Evolutionary conservation across 1,140 invertebrate genomes (phyloP).

Genomic region (Drosophila albomicans): DNA sequence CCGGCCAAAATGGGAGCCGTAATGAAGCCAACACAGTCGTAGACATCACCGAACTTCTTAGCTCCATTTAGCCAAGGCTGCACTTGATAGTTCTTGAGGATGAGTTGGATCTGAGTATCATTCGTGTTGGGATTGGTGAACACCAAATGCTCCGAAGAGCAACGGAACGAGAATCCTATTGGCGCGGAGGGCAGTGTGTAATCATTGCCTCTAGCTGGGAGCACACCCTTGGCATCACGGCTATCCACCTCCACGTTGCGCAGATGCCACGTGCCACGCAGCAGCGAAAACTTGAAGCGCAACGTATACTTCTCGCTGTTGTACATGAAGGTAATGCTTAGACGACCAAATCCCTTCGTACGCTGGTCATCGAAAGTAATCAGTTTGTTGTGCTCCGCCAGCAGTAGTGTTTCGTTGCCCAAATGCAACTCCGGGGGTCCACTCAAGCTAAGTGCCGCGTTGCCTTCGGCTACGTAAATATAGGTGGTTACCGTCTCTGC

Average conservation of each 20-base stretch:
- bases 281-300: constrained; percentile 75
- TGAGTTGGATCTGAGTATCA: constrained; percentile 73
- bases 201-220: constrained; percentile 72
- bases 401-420: constrained; percentile 50
- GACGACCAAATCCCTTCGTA: constrained; percentile 64
- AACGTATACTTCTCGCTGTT: constrained; percentile 69
- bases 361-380: constrained; percentile 80
- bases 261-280: constrained; percentile 86
- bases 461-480: constrained; percentile 74
- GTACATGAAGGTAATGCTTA: constrained; percentile 75
- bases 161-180: constrained; percentile 86
- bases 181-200: constrained; percentile 85
- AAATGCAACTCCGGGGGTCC: constrained; percentile 67
- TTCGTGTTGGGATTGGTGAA: constrained; percentile 85
- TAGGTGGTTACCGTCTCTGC: constrained; percentile 72
- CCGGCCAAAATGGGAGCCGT: constrained; percentile 96
- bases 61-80: constrained; percentile 86
- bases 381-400: constrained; percentile 73
- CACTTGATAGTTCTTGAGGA: constrained; percentile 86
- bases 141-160: constrained; percentile 84
- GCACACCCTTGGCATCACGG: constrained; percentile 62
- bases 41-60: constrained; percentile 88
- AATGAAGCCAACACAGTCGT: constrained; percentile 96
- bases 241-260: constrained; percentile 86
- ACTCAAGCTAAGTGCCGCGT: constrained; percentile 74